phyloP scores from a whole-genome alignment of 2,113 vertebrate species.

The Oncorhynchus keta region DNA sequence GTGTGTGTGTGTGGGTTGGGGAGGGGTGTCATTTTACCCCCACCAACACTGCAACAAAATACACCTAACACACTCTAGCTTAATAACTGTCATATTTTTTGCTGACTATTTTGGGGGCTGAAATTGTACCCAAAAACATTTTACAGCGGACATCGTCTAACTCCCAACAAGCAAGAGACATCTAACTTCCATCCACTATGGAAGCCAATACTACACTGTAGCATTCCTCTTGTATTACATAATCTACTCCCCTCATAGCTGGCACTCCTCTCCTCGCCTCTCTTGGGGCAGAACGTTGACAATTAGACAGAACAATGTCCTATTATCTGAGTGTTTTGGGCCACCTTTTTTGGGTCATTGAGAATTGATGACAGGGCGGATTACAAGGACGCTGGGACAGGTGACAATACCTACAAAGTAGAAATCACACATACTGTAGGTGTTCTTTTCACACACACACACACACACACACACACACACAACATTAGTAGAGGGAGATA shows the following conservation, averaged over 20 bases:
- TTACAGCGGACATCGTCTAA: not conserved
- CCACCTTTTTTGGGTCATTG: constrained; percentile 28
- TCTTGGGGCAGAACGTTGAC: constrained; percentile 19
- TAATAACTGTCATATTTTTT: too few species aligned
- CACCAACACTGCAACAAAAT: too few species aligned
- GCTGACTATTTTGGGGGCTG: not conserved
- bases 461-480: too few species aligned
- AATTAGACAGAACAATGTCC: constrained; percentile 31
- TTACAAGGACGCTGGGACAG: constrained; percentile 37
- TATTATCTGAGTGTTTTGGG: constrained; percentile 34
- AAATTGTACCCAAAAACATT: not conserved
- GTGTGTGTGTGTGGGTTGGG: too few species aligned
- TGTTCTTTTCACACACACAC: too few species aligned
- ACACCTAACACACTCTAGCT: too few species aligned
- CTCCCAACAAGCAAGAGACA: not conserved
- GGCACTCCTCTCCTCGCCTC: not conserved
- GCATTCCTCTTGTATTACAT: constrained; percentile 6
- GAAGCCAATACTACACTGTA: constrained; percentile 13
- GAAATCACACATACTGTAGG: too few species aligned
- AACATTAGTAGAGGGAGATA: too few species aligned
- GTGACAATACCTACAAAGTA: constrained; percentile 27
- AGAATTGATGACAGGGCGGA: constrained; percentile 38
- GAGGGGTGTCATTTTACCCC: too few species aligned
- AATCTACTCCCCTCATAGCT: constrained; percentile 16
- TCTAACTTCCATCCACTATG: constrained; percentile 4